phyloP scores from a whole-genome alignment of 2,888 invertebrate species.

The Hemicrepidius hirtus region DNA sequence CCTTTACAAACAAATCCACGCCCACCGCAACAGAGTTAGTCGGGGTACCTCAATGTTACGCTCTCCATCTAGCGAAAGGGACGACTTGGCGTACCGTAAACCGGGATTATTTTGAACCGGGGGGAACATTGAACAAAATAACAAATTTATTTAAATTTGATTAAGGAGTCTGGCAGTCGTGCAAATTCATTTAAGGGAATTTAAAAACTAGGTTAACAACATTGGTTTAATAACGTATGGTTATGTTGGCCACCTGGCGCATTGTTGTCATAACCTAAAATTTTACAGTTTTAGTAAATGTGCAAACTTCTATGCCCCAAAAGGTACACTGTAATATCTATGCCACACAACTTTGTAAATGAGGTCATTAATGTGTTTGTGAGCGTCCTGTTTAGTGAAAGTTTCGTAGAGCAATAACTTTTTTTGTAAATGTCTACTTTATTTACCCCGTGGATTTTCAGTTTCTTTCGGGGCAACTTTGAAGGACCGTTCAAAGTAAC shows the following conservation, averaged over 20 bases:
- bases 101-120: too few species aligned
- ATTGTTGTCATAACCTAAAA: conserved; percentile 7
- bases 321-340: not conserved
- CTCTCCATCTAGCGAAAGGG: too few species aligned
- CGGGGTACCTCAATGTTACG: too few species aligned
- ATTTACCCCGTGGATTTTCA: not conserved
- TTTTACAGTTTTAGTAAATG: not conserved
- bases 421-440: not conserved
- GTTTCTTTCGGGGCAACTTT: not conserved
- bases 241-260: not conserved
- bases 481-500: conserved; percentile 2
- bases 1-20: too few species aligned
- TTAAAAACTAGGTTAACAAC: too few species aligned
- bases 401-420: not conserved
- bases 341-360: conserved; percentile 1
- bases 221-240: too few species aligned
- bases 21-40: too few species aligned
- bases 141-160: too few species aligned
- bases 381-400: not conserved
- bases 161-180: too few species aligned
- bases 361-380: not conserved
- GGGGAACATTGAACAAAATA: too few species aligned
- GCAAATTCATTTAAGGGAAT: too few species aligned
- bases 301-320: conserved; percentile 1
- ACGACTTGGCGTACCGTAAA: too few species aligned